Evolutionary conservation across 2,888 invertebrate species (phyloP).

Genomic region (Emmelina monodactyla): DNA sequence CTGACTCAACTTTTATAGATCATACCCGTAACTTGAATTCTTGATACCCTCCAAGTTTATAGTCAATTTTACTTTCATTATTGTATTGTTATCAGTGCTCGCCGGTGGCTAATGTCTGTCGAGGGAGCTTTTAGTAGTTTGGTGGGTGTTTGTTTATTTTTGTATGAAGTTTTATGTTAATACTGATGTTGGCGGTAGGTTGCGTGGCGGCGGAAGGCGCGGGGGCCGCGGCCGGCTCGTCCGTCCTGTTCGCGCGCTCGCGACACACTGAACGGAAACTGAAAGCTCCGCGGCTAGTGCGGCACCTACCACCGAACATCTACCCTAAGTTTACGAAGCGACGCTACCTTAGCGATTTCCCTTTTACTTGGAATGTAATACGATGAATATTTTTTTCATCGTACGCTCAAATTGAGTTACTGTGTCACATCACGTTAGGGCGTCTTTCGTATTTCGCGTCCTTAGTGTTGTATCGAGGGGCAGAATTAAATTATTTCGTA

Average conservation of each 20-base stretch:
- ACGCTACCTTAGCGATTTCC: neutral
- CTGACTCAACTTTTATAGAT: constrained; percentile 4
- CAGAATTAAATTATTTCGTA: no score
- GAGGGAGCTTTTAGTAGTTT: neutral
- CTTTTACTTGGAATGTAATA: neutral
- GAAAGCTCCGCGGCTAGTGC: neutral
- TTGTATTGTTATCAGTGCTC: neutral
- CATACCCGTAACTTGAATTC: constrained; percentile 3
- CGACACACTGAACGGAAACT: neutral
- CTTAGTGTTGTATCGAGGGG: neutral
- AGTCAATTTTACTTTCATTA: neutral
- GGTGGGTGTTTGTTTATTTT: neutral
- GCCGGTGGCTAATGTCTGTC: neutral
- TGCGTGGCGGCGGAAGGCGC: neutral
- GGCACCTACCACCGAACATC: neutral
- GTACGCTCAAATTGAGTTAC: neutral
- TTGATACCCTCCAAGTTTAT: neutral
- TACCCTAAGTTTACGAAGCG: neutral
- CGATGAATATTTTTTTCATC: neutral
- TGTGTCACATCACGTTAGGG: neutral
- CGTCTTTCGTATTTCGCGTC: neutral
- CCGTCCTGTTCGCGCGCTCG: neutral
- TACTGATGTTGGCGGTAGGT: neutral
- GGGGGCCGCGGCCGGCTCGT: neutral
- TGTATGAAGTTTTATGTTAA: no score